Percentiles rank a stretch among this genome's conserved stretches.
Conservation (phyloP, 2,113 vertebrate species). For the Vulpes lagopus region DNA sequence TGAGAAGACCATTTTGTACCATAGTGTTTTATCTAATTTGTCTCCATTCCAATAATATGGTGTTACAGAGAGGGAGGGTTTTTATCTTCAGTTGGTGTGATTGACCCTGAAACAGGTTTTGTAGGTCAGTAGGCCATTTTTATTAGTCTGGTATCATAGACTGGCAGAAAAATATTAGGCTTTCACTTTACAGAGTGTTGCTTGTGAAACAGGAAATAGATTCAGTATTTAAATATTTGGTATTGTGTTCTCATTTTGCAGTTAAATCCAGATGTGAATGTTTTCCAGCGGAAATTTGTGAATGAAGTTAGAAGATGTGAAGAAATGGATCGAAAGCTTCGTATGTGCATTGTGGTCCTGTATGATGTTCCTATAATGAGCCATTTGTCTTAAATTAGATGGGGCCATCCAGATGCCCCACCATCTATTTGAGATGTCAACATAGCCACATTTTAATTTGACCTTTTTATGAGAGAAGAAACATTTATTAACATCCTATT, state of each 20-base stretch:
- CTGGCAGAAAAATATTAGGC: background rate
- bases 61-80: background rate
- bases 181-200: conserved; percentile 1
- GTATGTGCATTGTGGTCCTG: conserved; percentile 86
- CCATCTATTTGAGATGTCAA: background rate
- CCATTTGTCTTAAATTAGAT: conserved; percentile 16
- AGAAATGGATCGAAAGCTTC: conserved; percentile 98
- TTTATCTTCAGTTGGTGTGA: background rate
- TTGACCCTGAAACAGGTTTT: background rate
- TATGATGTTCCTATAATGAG: background rate
- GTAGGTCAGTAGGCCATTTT: background rate
- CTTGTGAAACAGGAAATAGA: conserved; percentile 27
- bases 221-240: conserved; percentile 5
- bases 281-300: conserved; percentile 99
- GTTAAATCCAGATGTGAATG: conserved; percentile 98
- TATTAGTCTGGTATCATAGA: background rate
- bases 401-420: background rate
- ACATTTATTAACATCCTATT: background rate
- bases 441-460: background rate
- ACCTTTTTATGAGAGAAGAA: background rate
- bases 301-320: conserved; percentile 98
- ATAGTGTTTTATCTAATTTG: background rate
- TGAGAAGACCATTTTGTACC: background rate
- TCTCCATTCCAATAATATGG: background rate
- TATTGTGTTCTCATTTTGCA: conserved; percentile 81